phyloP scores from a whole-genome alignment of 2,797 vertebrate genomes.

The Micromesistius poutassou region DNA sequence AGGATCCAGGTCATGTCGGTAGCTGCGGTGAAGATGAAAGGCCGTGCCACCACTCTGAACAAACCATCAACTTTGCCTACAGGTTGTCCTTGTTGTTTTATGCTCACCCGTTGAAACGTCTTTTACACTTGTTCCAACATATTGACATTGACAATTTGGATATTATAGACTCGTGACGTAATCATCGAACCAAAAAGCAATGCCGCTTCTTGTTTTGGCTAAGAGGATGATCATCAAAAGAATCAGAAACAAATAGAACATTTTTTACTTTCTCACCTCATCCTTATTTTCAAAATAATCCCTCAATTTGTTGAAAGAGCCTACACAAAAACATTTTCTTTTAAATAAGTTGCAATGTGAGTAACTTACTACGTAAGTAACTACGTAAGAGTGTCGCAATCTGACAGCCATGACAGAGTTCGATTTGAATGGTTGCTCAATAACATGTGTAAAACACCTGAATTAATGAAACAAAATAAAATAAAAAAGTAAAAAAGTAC shows the following conservation, averaged over 20 bases:
- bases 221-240: too few species aligned
- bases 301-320: too few species aligned
- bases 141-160: too few species aligned
- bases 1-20: not conserved
- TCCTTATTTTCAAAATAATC: not conserved
- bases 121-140: too few species aligned
- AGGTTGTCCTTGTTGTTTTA: not conserved
- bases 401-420: not conserved
- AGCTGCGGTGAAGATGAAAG: not conserved
- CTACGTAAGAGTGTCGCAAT: too few species aligned
- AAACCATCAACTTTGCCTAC: not conserved
- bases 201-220: not conserved
- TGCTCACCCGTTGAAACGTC: too few species aligned
- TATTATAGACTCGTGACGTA: too few species aligned
- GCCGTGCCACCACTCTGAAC: not conserved
- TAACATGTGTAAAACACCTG: not conserved
- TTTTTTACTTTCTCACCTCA: not conserved
- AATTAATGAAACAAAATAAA: not conserved
- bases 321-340: too few species aligned
- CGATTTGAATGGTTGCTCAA: not conserved
- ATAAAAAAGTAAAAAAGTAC: not conserved
- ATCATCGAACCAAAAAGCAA: too few species aligned
- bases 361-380: too few species aligned
- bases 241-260: too few species aligned
- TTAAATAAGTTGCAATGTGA: too few species aligned